These are phyloP conservation scores for Megalurothrips usitatus DNA, from an alignment of 2,888 invertebrate species.

Conservation along the genomic window DNA sequence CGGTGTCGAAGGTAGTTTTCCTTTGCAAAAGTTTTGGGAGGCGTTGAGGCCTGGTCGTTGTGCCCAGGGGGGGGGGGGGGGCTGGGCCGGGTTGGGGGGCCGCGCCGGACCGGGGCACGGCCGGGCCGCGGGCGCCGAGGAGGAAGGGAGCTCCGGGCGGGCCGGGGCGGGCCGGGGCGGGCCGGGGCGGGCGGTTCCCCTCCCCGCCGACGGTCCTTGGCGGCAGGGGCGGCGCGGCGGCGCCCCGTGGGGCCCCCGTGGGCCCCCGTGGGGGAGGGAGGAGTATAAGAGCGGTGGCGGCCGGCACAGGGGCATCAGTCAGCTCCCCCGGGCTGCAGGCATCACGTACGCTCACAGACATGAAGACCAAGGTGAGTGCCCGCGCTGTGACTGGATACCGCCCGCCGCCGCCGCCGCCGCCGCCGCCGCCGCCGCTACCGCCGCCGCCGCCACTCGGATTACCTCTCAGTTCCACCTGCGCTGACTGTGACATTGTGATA, in stretches of 20 bases:
- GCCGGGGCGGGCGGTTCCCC: not conserved
- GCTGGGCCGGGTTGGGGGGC: not conserved
- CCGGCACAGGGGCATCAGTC: not conserved
- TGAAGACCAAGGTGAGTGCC: slow-evolving; percentile 2
- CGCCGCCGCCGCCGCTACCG: too few species aligned
- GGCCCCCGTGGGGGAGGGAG: not conserved
- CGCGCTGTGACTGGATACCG: not conserved
- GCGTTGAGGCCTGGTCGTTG: too few species aligned
- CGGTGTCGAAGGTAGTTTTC: too few species aligned
- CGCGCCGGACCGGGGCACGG: not conserved
- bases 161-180: not conserved
- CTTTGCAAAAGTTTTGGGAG: too few species aligned
- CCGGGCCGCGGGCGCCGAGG: not conserved
- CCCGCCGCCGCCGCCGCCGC: too few species aligned
- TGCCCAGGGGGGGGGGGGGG: too few species aligned
- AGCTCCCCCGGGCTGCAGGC: not conserved
- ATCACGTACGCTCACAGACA: slow-evolving; percentile 15
- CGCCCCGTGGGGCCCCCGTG: not conserved
- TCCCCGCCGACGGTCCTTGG: not conserved
- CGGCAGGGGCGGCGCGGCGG: not conserved
- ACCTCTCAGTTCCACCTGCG: too few species aligned
- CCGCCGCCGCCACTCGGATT: too few species aligned
- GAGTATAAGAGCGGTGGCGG: slow-evolving; percentile 4
- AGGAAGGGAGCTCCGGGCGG: not conserved
- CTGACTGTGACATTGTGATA: too few species aligned